Base-by-base conservation (phyloP, 2,797 vertebrate species). In the Catostomus latipinnis region DNA sequence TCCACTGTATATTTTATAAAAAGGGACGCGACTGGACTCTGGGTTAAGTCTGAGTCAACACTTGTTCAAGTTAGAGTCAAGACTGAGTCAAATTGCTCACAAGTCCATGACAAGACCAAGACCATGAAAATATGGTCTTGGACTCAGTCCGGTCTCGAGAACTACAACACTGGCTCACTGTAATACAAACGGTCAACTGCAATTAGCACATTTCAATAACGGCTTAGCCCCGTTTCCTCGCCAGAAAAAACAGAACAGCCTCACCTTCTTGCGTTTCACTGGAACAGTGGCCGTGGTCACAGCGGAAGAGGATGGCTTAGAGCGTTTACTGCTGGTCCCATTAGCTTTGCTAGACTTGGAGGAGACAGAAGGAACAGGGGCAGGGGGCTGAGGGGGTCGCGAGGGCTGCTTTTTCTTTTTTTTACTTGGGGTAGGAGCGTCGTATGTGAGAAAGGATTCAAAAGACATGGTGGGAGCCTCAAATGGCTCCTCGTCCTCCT, bases 381-480 rank as follows among this genome's bases (percentile, higher is more conserved):
- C 48, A 16, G 83, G 84, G 2, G 86, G 50, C 13, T 91, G 91
- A 13, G 89, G 86, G 6, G 88, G 80, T n/a, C 91, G 88, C 0
- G 88, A 50, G 0, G 74, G 82, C 81, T 93, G 83, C 82, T 94
- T 94, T 88, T 94, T 94, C 89, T 94, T 94, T 90, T 97, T 98
- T 90, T 97, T 98, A 88, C 94, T 95, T 14, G 95, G 91, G 58
- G 94, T 93, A 0, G 98, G 98, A 60, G 96, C 96, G 69, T 99
- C 98, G 0, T 99, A 99, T 4, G 96, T 99, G 81, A 99, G 96
- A 83, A 98, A 99, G 0, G 96, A 98, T 89, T 99, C 98, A 7
- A 99, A 99, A 14, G 98, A 99, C 98, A 96, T 98, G 4, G 95
- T 96, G 22, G 96, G 97, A 1, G 92, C 86, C 76, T 98, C 96